Percentiles rank a stretch among this genome's conserved stretches.
Conservation (phyloP, 2,797 vertebrate genomes). For the Cossypha heuglini region DNA sequence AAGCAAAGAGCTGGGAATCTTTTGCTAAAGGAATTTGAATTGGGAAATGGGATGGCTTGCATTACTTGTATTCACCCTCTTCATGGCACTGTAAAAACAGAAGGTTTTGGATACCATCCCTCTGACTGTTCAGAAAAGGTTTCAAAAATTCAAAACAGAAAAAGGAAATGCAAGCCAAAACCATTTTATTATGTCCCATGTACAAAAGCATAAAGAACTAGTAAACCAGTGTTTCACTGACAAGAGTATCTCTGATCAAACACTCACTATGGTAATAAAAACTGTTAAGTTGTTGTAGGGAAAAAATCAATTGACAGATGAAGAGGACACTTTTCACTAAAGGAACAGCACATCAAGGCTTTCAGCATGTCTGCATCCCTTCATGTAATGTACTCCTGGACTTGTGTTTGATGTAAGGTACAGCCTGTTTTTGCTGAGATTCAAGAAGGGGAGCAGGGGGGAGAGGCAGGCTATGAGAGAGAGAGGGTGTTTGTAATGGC, state of each 20-base stretch:
- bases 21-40: neutral
- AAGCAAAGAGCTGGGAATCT: neutral
- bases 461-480: neutral
- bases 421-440: neutral
- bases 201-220: neutral
- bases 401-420: neutral
- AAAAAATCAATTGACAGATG: neutral
- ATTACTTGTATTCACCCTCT: neutral
- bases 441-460: neutral
- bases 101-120: neutral
- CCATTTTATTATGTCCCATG: neutral
- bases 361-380: neutral
- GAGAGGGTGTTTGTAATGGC: neutral
- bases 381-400: neutral
- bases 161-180: neutral
- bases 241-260: neutral
- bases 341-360: neutral
- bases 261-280: neutral
- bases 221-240: neutral
- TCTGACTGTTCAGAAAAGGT: neutral
- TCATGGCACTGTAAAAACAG: neutral
- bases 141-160: neutral
- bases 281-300: neutral
- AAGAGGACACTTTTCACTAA: neutral
- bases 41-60: neutral